These are phyloP conservation scores for Xylota segnis DNA, from an alignment of 2,888 invertebrate genomes.

Conservation along the genomic window DNA sequence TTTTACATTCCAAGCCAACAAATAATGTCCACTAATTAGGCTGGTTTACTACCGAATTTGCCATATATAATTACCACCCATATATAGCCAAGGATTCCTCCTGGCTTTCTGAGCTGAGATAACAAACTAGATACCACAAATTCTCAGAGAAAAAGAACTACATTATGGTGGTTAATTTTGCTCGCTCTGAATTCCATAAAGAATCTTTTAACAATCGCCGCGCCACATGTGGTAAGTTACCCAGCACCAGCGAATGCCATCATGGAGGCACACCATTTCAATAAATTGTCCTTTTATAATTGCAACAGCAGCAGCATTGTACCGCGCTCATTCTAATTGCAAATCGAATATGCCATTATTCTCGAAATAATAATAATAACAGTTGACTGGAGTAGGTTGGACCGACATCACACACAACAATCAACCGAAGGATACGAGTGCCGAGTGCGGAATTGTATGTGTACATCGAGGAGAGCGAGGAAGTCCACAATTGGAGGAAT, in stretches of 20 bases:
- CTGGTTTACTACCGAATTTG: neutral
- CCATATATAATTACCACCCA: conserved; percentile 30
- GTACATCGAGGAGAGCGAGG: conserved; percentile 41
- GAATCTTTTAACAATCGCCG: conserved; percentile 70
- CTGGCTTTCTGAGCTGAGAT: conserved; percentile 32
- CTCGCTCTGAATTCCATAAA: conserved; percentile 73
- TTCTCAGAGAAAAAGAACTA: conserved; percentile 16
- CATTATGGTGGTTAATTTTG: conserved; percentile 49
- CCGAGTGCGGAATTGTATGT: conserved; percentile 10
- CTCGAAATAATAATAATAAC: conserved; percentile 75
- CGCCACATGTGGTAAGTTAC: conserved; percentile 41
- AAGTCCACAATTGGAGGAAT: conserved; percentile 63
- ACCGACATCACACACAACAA: conserved; percentile 50
- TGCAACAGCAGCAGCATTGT: conserved; percentile 69
- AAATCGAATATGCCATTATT: conserved; percentile 76
- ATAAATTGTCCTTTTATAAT: conserved; percentile 76
- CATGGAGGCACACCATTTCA: conserved; percentile 59
- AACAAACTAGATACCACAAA: conserved; percentile 57
- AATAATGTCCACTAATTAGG: too few relatives aligned
- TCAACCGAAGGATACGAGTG: conserved; percentile 49
- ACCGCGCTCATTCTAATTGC: conserved; percentile 73
- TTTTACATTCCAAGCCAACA: too few relatives aligned
- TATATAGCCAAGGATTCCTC: conserved; percentile 15
- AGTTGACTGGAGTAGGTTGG: conserved; percentile 72
- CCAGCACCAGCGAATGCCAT: conserved; percentile 49